phyloP scores from a whole-genome alignment of 1,140 invertebrate genomes.

The Drosophila sturtevanti region DNA sequence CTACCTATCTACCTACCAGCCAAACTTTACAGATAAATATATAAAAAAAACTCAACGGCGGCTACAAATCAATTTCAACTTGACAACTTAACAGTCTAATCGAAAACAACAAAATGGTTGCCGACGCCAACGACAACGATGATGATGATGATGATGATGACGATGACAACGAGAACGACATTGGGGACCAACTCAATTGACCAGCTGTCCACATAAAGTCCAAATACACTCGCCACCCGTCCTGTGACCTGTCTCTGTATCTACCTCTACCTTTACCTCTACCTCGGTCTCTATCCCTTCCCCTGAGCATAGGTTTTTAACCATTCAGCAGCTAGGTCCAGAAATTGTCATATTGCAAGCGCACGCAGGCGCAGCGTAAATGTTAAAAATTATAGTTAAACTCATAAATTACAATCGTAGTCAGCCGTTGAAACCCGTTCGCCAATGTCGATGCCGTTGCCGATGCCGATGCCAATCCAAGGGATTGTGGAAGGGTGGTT shows the following conservation, averaged over 20 bases:
- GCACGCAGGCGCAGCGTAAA: constrained; percentile 80
- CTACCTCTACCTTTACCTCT: background rate
- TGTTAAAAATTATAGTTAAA: constrained; percentile 81
- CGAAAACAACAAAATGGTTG: constrained; percentile 79
- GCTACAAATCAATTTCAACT: constrained; percentile 79
- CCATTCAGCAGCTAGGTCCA: background rate
- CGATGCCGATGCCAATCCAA: background rate
- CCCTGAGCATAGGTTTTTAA: background rate
- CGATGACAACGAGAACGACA: background rate
- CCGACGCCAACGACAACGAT: constrained; percentile 38
- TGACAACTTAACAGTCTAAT: constrained; percentile 82
- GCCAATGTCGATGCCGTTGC: constrained; percentile 22
- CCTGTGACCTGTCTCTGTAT: constrained; percentile 26
- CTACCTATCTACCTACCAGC: background rate
- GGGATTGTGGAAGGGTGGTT: background rate
- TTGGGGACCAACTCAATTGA: constrained; percentile 70
- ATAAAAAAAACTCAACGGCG: constrained; percentile 42
- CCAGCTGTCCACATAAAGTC: constrained; percentile 71
- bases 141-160: constrained; percentile 14
- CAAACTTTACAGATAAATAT: constrained; percentile 7
- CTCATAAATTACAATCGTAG: constrained; percentile 75
- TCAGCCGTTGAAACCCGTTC: constrained; percentile 69
- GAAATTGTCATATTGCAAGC: constrained; percentile 80
- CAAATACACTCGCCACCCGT: constrained; percentile 59
- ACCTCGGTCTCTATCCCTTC: background rate